Base-by-base conservation (phyloP, 2,888 invertebrate species). In the Steromphala cineraria region DNA sequence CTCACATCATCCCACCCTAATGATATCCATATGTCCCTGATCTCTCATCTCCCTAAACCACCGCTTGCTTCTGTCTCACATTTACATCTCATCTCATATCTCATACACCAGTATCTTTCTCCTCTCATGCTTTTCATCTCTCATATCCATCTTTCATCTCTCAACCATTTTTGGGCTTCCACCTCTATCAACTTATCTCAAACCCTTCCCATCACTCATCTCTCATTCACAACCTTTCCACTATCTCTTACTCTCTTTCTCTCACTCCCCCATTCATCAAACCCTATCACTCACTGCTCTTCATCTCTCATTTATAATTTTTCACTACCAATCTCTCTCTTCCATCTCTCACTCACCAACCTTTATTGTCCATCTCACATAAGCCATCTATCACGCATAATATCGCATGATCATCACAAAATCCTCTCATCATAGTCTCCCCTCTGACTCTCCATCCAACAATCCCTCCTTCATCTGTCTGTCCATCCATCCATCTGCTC, bases 131-230 rank as follows among this genome's bases (percentile, higher is more conserved):
- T 46, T 46, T 46, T 88, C 78, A 81, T 86, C 67, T 83, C 83
- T 87, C 86, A 56, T 85, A 82, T 79, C 78, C 67, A 82, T 53
- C 62, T 71, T 81, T 24, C 81, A 81, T 85, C 56, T 83, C 83
- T 87, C 86, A 56, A n/a, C n/a, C n/a, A n/a, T n/a, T n/a, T n/a
- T n/a, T n/a, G n/a, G n/a, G n/a, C n/a, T 85, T 83, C 36, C 36
- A 36, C 36, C 2, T 4, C 62, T 24, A 4, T 5, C 24, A 13
- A 19, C 62, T 67, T n/a, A n/a, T n/a, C 62, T 21, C 62, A 5
- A 5, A 4, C 62, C 4, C 21, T 24, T 2, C 62, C 21, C 62
- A 67, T 21, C 21, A 31, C 83, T 88, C 78, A 81, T 86, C 67
- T 83, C 83, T 87, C 86, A 56, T 85, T 83, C 78, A 76, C 80